Conservation (phyloP, 2,797 vertebrate genomes). For the Muscicapa comitata region DNA sequence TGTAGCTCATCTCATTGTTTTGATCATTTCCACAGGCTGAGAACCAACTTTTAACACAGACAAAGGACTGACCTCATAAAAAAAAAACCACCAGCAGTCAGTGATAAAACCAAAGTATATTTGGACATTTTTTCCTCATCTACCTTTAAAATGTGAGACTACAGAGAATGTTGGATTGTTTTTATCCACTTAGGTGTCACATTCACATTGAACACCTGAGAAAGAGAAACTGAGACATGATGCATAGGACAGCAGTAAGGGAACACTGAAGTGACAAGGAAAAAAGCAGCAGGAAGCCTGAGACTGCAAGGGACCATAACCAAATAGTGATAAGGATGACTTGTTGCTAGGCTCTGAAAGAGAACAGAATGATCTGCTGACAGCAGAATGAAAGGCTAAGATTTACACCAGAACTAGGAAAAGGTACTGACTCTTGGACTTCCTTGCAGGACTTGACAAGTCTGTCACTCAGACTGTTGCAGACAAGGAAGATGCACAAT, state of each 20-base stretch:
- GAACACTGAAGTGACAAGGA: not conserved
- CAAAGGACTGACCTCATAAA: rapidly evolving
- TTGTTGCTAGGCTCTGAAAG: not conserved
- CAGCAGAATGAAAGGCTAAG: not conserved
- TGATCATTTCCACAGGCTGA: not conserved
- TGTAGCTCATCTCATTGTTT: not conserved
- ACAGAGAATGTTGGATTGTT: not conserved
- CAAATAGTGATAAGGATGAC: not conserved
- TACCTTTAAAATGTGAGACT: not conserved
- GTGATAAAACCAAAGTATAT: not conserved
- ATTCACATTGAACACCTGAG: not conserved
- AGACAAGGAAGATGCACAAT: not conserved
- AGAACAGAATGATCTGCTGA: not conserved
- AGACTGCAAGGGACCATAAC: not conserved
- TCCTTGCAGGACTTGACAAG: not conserved
- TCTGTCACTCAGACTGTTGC: not conserved
- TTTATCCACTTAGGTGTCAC: not conserved
- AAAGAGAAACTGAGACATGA: not conserved
- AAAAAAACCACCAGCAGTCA: not conserved
- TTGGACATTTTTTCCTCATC: not conserved
- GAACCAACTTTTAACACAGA: not conserved
- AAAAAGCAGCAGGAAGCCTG: not conserved
- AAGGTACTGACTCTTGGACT: not conserved
- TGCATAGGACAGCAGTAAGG: not conserved
- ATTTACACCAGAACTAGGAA: not conserved